A percentile compares a stretch with the other conserved stretches of the same genome.
phyloP scores from a whole-genome alignment of 2,888 invertebrate species.

The Leptopilina myrica region DNA sequence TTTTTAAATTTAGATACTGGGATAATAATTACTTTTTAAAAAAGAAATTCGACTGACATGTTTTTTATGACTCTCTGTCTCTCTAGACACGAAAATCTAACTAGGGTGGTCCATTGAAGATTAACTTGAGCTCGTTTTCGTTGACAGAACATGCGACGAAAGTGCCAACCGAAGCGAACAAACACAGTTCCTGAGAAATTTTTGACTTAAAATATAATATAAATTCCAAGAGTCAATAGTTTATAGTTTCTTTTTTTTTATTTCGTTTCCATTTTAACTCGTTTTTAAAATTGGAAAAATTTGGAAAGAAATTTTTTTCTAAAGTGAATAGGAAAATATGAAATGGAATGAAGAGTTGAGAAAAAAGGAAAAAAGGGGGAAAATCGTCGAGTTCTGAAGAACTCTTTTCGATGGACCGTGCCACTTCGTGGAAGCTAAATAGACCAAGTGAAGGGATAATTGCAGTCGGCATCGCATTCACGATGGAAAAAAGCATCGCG shows the following conservation, averaged over 20 bases:
- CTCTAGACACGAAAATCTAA: conserved; percentile 2
- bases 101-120: conserved; percentile 37
- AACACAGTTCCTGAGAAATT: conserved; percentile 16
- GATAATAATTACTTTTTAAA: too few species aligned
- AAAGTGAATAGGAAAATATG: too few species aligned
- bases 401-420: conserved; percentile 68
- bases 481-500: conserved; percentile 56
- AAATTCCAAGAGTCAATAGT: conserved; percentile 6
- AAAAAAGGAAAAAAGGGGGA: conserved; percentile 12
- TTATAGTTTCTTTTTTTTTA: neutral
- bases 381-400: conserved; percentile 56
- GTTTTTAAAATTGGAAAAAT: too few species aligned
- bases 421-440: conserved; percentile 69
- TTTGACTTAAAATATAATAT: conserved; percentile 17
- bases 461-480: conserved; percentile 65
- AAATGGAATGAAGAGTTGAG: neutral
- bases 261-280: too few species aligned
- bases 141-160: conserved; percentile 33
- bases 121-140: conserved; percentile 40
- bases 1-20: too few species aligned
- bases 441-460: conserved; percentile 71
- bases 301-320: too few species aligned
- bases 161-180: conserved; percentile 16
- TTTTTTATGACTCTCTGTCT: conserved; percentile 5
- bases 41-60: neutral